These are phyloP conservation scores for Myathropa florea DNA, from an alignment of 2,888 invertebrate species.

Conservation along the genomic window DNA sequence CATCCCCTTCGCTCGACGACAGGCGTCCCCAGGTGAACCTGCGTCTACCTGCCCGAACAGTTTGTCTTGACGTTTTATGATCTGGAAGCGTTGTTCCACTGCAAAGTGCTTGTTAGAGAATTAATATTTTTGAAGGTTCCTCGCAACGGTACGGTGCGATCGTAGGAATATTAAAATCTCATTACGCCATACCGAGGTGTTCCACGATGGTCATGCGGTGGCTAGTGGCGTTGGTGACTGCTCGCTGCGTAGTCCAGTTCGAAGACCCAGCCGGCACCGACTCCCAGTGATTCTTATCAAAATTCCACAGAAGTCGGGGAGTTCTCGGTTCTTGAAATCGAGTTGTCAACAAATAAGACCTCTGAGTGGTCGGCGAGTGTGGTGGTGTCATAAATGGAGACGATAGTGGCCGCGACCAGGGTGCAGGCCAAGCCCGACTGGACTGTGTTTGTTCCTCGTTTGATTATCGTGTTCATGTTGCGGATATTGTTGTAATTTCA, in stretches of 20 bases:
- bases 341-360: slow-evolving; percentile 50
- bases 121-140: slow-evolving; percentile 15
- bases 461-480: slow-evolving; percentile 39
- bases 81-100: slow-evolving; percentile 8
- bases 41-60: slow-evolving; percentile 5
- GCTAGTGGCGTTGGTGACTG: neutral
- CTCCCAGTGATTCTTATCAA: slow-evolving; percentile 55
- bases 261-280: slow-evolving; percentile 12
- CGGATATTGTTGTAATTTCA: slow-evolving; percentile 44
- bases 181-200: slow-evolving; percentile 24
- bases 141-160: neutral
- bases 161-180: slow-evolving; percentile 62
- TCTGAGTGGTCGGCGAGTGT: neutral
- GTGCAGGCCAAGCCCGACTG: too few relatives aligned
- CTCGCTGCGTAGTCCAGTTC: slow-evolving; percentile 27
- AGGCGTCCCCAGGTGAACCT: neutral
- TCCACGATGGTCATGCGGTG: neutral
- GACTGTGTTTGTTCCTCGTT: slow-evolving; percentile 12
- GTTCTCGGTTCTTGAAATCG: slow-evolving; percentile 10
- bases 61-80: slow-evolving; percentile 11
- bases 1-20: neutral
- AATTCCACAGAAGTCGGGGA: slow-evolving; percentile 53
- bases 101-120: neutral
- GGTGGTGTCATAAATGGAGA: slow-evolving; percentile 19
- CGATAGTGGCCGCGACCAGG: slow-evolving; percentile 4